These are phyloP conservation scores for Physocephala rufipes DNA, from an alignment of 2,888 invertebrate species.

Conservation along the genomic window DNA sequence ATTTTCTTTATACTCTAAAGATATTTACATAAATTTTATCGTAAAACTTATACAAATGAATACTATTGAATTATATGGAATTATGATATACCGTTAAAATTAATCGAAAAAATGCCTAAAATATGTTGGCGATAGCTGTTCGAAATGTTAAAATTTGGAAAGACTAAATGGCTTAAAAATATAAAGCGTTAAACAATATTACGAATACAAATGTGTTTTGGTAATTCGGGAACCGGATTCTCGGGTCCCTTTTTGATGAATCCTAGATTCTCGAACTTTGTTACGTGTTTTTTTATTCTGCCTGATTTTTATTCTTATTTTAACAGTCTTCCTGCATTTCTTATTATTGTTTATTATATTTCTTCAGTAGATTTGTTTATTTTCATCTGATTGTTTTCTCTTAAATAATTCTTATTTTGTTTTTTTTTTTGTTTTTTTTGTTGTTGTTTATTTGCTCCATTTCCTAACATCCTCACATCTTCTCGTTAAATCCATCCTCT, in stretches of 20 bases:
- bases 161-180: too few species aligned
- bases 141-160: neutral
- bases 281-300: constrained; percentile 1
- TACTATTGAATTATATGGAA: neutral
- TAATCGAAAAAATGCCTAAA: neutral
- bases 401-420: constrained; percentile 34
- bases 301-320: too few species aligned
- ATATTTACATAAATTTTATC: constrained; percentile 9
- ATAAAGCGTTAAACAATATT: too few species aligned
- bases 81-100: constrained; percentile 9
- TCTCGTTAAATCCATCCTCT: constrained; percentile 25
- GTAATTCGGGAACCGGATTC: too few species aligned
- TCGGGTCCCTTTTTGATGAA: neutral
- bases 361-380: constrained; percentile 28
- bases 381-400: constrained; percentile 33
- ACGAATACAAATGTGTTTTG: too few species aligned
- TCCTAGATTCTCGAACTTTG: constrained; percentile 22
- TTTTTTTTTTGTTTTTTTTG: too few species aligned
- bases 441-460: constrained; percentile 33
- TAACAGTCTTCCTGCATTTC: neutral
- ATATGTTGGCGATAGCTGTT: neutral
- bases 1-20: constrained; percentile 18
- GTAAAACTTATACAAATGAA: constrained; percentile 10
- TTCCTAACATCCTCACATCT: constrained; percentile 20
- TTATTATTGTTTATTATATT: constrained; percentile 24